Conservation (phyloP, 1,140 invertebrate genomes). For the Reticulitermes speratus region DNA sequence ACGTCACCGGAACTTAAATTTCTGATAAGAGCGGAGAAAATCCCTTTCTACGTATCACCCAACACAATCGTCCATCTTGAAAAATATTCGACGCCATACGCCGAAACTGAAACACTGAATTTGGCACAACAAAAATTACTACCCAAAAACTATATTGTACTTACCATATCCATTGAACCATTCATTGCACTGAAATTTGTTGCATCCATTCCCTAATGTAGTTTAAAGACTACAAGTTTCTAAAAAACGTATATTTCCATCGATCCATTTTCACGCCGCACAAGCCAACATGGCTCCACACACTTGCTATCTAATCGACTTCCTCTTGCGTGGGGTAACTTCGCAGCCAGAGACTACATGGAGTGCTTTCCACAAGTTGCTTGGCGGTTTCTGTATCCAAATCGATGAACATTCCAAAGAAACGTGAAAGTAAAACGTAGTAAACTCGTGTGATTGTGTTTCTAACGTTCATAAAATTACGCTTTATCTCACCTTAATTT, state of each 20-base stretch:
- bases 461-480: too few species aligned
- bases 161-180: constrained; percentile 27
- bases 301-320: neutral
- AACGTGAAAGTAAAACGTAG: too few species aligned
- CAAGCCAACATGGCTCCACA: neutral
- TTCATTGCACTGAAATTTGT: constrained; percentile 29
- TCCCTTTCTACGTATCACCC: neutral
- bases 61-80: neutral
- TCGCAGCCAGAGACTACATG: neutral
- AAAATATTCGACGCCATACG: neutral
- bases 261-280: neutral
- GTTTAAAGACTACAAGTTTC: constrained; percentile 12
- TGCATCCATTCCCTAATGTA: constrained; percentile 23
- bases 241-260: constrained; percentile 17
- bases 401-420: too few species aligned
- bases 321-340: neutral
- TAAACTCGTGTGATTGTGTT: too few species aligned
- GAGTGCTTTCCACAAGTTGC: too few species aligned
- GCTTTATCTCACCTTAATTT: too few species aligned
- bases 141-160: neutral
- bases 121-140: neutral
- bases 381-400: too few species aligned
- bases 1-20: neutral
- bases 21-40: neutral
- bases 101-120: neutral